phyloP scores from a whole-genome alignment of 2,113 vertebrate species.

The Pipra filicauda region DNA sequence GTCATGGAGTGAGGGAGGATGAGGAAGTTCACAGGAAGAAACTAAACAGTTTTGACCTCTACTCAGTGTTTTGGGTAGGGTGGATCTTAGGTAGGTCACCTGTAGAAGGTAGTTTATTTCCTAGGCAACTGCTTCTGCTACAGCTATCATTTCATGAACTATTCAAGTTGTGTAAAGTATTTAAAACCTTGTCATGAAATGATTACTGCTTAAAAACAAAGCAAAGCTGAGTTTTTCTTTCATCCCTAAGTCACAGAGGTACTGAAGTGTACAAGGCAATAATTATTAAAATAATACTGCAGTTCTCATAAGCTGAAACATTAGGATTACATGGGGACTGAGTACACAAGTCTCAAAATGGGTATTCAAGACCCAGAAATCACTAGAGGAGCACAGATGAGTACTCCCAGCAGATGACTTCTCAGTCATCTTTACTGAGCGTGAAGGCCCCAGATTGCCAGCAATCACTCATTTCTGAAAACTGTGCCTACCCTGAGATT shows the following conservation, averaged over 20 bases:
- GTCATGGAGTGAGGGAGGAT: not conserved
- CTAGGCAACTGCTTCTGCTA: not conserved
- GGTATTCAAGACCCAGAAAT: not conserved
- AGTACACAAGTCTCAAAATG: not conserved
- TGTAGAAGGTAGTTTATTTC: not conserved
- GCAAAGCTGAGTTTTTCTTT: not conserved
- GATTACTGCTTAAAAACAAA: not conserved
- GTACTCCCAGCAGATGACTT: not conserved
- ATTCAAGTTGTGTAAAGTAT: not conserved
- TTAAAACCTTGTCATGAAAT: not conserved
- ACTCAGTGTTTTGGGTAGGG: not conserved
- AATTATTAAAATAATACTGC: not conserved
- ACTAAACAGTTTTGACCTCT: not conserved
- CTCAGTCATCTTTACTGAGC: not conserved
- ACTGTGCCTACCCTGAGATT: not conserved
- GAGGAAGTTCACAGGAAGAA: not conserved
- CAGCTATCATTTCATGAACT: not conserved
- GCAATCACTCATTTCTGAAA: not conserved
- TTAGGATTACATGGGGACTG: not conserved
- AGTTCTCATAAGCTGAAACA: not conserved
- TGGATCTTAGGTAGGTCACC: not conserved
- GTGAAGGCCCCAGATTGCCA: not conserved
- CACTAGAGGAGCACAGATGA: not conserved
- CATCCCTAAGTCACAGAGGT: not conserved
- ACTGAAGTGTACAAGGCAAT: not conserved